Evolutionary conservation across 1,140 invertebrate genomes (phyloP), one percentile per base, ranked within the genome.

Genomic region (Ostrea denselamellosa): DNA sequence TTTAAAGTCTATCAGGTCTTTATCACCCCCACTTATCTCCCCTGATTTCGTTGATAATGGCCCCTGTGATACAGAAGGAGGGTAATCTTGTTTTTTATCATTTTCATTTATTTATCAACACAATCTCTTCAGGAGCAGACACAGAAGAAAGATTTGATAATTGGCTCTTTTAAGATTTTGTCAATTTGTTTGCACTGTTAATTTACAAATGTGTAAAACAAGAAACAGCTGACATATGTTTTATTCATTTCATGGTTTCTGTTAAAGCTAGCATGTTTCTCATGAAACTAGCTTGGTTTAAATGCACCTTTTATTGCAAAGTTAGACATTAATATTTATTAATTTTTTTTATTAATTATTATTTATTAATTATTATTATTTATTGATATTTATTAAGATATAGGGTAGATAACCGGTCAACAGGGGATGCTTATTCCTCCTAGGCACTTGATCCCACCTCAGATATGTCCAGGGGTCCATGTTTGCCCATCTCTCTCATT

Each of bases 41-140:
- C 68, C 25, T 77, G 68, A 77, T 77, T 44, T 25, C 5, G 25
- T 14, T 28, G 68, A 77, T 77, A 28, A 34, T 28, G 10, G 68
- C 9, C 28, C 14, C 68, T 77, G 68, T 77, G 68, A 14, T 77
- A 28, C 56, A 62, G 12, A 34, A 25, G 68, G 12, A 14, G 68
- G 68, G 25, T 8, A 14, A 22, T 77, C 68, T 17, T 9, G n/a
- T 77, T 77, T 25, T 77, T 77, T 77, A 28, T 77, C 68, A 28
- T 22, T 77, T 77, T 77, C 68, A 77, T 77, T 77, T 77, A 12
- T 34, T 77, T 77, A 77, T 77, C 68, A 77, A 17, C 68, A 77
- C 25, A 9, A 77, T 77, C 68, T 77, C 10, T 12, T 77, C 68
- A 77, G 22, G 25, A 34, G 68, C 68, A 77, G 28, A 28, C 68